These are phyloP conservation scores for Nanger granti DNA, from an alignment of 2,113 vertebrate genomes.

Conservation along the genomic window DNA sequence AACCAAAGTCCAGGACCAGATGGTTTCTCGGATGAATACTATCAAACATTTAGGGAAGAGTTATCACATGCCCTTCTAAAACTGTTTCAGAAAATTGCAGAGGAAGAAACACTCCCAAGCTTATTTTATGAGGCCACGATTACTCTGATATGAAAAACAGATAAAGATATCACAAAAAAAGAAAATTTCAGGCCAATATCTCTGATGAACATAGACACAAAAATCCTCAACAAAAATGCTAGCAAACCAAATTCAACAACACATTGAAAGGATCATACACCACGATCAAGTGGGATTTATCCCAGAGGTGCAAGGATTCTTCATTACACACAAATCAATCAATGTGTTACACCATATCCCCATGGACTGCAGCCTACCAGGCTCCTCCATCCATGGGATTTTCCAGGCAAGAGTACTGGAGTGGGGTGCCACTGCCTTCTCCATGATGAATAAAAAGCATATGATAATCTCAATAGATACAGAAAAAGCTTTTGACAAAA, in stretches of 20 bases:
- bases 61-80: not conserved
- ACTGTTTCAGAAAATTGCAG: not conserved
- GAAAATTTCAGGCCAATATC: not conserved
- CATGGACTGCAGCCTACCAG: no score
- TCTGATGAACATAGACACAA: not conserved
- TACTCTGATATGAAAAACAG: not conserved
- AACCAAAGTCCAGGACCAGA: not conserved
- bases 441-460: not conserved
- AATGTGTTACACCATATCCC: not conserved
- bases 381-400: no score
- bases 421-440: no score
- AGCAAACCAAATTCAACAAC: not conserved
- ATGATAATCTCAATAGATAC: not conserved
- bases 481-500: not conserved
- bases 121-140: not conserved
- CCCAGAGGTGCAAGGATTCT: not conserved
- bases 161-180: not conserved
- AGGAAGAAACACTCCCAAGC: not conserved
- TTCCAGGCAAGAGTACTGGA: no score
- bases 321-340: not conserved
- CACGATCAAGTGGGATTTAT: not conserved
- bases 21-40: accelerated
- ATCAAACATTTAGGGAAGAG: not conserved
- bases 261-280: not conserved
- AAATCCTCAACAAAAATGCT: not conserved